Evolutionary conservation across 1,140 invertebrate species (phyloP).

Genomic region (Aricia agestis): DNA sequence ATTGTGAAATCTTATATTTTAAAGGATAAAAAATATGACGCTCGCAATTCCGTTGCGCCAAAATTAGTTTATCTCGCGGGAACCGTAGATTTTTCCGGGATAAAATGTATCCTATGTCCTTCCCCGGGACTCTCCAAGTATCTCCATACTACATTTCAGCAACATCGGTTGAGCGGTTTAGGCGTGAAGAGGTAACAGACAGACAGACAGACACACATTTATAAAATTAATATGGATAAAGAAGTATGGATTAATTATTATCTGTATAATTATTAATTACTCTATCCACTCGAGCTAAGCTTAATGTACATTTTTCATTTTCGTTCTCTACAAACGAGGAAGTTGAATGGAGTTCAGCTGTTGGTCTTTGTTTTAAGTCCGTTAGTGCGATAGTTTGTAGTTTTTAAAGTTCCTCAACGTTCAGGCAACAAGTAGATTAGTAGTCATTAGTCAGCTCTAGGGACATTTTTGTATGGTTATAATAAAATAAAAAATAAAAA

Average conservation of each 20-base stretch:
- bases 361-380: conserved; percentile 32
- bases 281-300: not conserved
- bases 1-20: not conserved
- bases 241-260: not conserved
- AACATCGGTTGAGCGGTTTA: too few relatives aligned
- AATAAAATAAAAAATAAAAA: too few relatives aligned
- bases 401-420: conserved; percentile 22
- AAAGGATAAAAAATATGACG: not conserved
- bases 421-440: conserved; percentile 34
- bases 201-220: not conserved
- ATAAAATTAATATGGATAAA: not conserved
- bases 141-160: too few relatives aligned
- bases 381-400: conserved; percentile 30
- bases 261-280: not conserved
- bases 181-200: too few relatives aligned
- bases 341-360: conserved; percentile 11
- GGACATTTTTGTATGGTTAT: too few relatives aligned
- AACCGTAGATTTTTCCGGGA: too few relatives aligned
- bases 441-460: too few relatives aligned
- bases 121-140: too few relatives aligned
- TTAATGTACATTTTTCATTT: conserved; percentile 8
- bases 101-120: too few relatives aligned
- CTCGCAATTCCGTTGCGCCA: too few relatives aligned
- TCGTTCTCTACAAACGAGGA: conserved; percentile 5
- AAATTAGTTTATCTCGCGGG: too few relatives aligned